phyloP scores from a whole-genome alignment of 2,113 vertebrate species.

The Collichthys lucidus region DNA sequence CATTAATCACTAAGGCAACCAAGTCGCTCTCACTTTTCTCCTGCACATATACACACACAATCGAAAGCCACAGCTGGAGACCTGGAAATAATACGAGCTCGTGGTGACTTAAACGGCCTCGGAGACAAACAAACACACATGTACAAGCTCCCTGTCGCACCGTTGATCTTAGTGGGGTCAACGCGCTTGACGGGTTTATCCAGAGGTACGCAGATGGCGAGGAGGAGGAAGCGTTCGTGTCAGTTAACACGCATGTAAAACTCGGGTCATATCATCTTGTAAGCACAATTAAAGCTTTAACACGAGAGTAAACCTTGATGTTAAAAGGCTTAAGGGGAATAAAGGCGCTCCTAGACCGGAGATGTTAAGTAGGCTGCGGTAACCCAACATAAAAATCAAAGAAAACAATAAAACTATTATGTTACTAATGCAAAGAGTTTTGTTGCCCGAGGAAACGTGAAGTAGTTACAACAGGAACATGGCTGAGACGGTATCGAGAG shows the following conservation, averaged over 20 bases:
- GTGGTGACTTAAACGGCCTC: slow-evolving; percentile 37
- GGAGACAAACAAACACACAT: slow-evolving; percentile 40
- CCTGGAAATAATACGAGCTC: slow-evolving; percentile 39
- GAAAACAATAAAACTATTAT: not conserved
- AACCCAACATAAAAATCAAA: not conserved
- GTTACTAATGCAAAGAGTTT: slow-evolving; percentile 11
- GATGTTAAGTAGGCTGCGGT: not conserved
- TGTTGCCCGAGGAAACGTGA: slow-evolving; percentile 26
- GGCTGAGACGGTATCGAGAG: not conserved
- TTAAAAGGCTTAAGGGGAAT: not conserved
- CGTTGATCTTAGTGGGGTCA: slow-evolving; percentile 40
- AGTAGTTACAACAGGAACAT: slow-evolving; percentile 39
- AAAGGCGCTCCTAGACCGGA: not conserved
- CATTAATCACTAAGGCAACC: slow-evolving; percentile 76
- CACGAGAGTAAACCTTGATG: not conserved
- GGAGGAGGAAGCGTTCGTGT: not conserved
- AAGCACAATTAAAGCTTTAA: not conserved
- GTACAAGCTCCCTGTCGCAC: slow-evolving; percentile 16
- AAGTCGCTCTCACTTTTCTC: slow-evolving; percentile 42
- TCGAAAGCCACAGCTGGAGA: slow-evolving; percentile 4
- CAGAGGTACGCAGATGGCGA: slow-evolving; percentile 13
- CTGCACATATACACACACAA: slow-evolving; percentile 8
- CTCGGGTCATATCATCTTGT: not conserved
- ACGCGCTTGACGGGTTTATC: slow-evolving; percentile 34
- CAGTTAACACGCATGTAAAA: not conserved